Base-by-base conservation (phyloP, 2,797 vertebrate genomes). In the Darevskia mixta region DNA sequence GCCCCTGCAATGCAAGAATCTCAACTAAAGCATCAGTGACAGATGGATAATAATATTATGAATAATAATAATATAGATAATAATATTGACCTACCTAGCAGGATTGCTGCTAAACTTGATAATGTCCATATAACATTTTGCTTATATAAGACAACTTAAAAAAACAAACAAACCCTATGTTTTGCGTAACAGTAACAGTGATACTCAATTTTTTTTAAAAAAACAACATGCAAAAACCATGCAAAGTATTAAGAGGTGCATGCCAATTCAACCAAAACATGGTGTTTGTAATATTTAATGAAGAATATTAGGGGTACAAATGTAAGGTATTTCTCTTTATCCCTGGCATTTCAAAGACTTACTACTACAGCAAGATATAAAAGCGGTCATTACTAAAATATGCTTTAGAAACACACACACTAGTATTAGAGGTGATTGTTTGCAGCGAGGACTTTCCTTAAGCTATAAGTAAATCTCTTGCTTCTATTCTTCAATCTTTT, bases 401-500 rank as follows among this genome's bases (percentile, higher is more conserved):
- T 87, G 58, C 8, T 61, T 78, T 35, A 77, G 77, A 92, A 87
- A 93, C 90, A 79, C 43, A 85, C 43, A 49, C n/a, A 2, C 32
- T 3, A 86, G 35, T 78, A 88, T 72, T 73, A 20, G 10, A 87
- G 25, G 77, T 85, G 29, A 79, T 55, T 87, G 17, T 73, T 88
- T 87, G 15, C 17, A 80, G n/a, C 27, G 27, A 80, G 66, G 64
- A 78, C 82, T 58, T 72, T 86, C 49, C 55, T 35, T 77, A 35
- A 3, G 43, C 58, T 58, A 76, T n/a, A 66, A 75, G 13, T 35
- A 66, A 77, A 79, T 85, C 18, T 29, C n/a, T 72, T 79, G 45
- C 55, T 89, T 91, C 75, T 72, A 85, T 55, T n/a, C 45, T 64
- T 86, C 79, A 88, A 1, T 81, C 79, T 90, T 90, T 86, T 71